Evolutionary conservation across 2,888 invertebrate genomes (phyloP).

Genomic region (Pyrrhosoma nymphula): DNA sequence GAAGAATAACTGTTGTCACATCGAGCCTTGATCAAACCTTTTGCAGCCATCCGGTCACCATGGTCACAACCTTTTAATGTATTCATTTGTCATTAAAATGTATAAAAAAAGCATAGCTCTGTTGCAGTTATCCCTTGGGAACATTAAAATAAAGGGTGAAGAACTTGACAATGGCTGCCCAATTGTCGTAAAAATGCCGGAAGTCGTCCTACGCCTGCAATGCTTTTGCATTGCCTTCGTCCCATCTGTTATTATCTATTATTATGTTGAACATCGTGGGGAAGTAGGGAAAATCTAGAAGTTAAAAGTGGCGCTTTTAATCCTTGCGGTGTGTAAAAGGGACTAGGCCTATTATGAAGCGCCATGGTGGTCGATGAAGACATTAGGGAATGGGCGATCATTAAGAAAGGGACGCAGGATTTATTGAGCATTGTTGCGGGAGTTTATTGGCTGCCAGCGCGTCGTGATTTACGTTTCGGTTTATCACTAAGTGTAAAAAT

Average conservation of each 20-base stretch:
- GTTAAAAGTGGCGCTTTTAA: not conserved
- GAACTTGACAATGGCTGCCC: conserved; percentile 23
- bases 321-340: conserved; percentile 1
- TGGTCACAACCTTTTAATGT: too few species aligned
- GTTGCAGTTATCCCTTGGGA: too few species aligned
- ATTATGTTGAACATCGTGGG: not conserved
- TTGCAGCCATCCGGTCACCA: too few species aligned
- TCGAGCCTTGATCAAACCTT: too few species aligned
- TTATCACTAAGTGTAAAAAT: conserved; percentile 21
- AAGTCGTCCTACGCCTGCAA: not conserved
- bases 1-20: too few species aligned
- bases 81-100: too few species aligned
- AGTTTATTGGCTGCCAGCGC: conserved; percentile 46
- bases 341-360: conserved; percentile 33
- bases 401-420: conserved; percentile 46
- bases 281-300: not conserved
- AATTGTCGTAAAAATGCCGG: conserved; percentile 36
- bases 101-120: too few species aligned
- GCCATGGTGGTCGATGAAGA: conserved; percentile 39
- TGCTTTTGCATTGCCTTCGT: not conserved
- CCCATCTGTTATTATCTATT: conserved; percentile 28
- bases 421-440: conserved; percentile 62
- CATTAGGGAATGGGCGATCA: conserved; percentile 62
- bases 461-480: conserved; percentile 42
- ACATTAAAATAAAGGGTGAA: not conserved